Evolutionary conservation across 2,888 invertebrate genomes (phyloP).

Genomic region (Melinaea marsaeus): DNA sequence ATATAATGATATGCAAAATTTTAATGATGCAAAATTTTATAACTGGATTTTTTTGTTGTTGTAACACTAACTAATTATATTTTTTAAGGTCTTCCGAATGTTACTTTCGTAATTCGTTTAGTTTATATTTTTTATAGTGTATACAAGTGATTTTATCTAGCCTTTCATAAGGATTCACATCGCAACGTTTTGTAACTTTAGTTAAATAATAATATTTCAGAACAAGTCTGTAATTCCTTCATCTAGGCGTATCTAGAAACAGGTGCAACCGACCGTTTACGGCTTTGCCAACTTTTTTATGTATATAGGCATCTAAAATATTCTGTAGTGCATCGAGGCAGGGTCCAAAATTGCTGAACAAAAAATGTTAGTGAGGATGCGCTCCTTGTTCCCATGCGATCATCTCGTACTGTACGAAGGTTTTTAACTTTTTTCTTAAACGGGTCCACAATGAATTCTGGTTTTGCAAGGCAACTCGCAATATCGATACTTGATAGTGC

Average conservation of each 20-base stretch:
- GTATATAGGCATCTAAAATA: slow-evolving; percentile 41
- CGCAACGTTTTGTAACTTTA: background rate
- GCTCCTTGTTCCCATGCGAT: slow-evolving; percentile 68
- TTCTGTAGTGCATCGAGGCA: slow-evolving; percentile 46
- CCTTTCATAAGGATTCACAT: no score
- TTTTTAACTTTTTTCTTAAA: slow-evolving; percentile 59
- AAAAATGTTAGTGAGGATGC: slow-evolving; percentile 51
- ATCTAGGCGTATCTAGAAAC: slow-evolving; percentile 55
- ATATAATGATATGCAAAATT: no score
- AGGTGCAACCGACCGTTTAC: slow-evolving; percentile 66
- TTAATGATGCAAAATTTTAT: no score
- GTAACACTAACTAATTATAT: no score
- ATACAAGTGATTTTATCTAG: no score
- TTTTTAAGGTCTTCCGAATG: no score
- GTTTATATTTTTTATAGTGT: no score
- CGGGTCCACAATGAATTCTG: slow-evolving; percentile 75
- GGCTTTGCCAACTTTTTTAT: slow-evolving; percentile 52
- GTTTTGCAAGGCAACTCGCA: slow-evolving; percentile 71
- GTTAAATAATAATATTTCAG: background rate
- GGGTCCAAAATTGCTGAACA: slow-evolving; percentile 43
- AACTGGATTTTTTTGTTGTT: no score
- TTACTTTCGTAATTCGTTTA: no score
- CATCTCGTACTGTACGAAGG: slow-evolving; percentile 58
- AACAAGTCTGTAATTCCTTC: slow-evolving; percentile 10
- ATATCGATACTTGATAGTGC: slow-evolving; percentile 62